Conservation (phyloP, 2,888 invertebrate species). For the Lathronympha strigana region DNA sequence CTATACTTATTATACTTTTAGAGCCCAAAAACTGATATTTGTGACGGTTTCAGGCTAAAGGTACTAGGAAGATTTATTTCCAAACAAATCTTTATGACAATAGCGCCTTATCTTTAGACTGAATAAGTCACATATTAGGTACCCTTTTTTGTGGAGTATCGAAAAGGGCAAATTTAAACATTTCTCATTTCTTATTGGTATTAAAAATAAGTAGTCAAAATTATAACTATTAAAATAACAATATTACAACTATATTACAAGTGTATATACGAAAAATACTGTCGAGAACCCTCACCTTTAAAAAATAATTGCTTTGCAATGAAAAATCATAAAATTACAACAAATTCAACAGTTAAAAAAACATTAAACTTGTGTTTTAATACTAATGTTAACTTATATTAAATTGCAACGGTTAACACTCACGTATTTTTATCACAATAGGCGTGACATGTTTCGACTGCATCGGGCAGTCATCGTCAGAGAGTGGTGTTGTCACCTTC, state of each 20-base stretch:
- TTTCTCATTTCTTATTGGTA: neutral
- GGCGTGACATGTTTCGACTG: too few species aligned
- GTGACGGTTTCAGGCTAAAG: too few species aligned
- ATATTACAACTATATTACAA: neutral
- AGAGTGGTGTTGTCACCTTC: too few species aligned
- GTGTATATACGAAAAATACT: neutral
- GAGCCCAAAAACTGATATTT: slow-evolving; percentile 15
- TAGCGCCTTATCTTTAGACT: too few species aligned
- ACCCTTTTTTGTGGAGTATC: neutral
- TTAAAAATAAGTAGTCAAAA: neutral
- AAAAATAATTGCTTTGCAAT: neutral
- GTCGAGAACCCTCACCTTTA: neutral
- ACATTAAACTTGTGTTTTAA: neutral
- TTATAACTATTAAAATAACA: slow-evolving; percentile 3
- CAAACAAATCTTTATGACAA: too few species aligned
- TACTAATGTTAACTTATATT: neutral
- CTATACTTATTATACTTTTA: slow-evolving; percentile 42
- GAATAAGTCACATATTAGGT: too few species aligned
- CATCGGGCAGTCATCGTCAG: too few species aligned
- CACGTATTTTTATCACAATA: too few species aligned
- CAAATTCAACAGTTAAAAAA: neutral
- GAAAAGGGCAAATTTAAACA: slow-evolving; percentile 1
- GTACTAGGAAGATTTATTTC: slow-evolving; percentile 8
- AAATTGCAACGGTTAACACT: too few species aligned
- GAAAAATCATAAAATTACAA: neutral